phyloP scores from a whole-genome alignment of 2,797 vertebrate species.

The Podarcis lilfordi region DNA sequence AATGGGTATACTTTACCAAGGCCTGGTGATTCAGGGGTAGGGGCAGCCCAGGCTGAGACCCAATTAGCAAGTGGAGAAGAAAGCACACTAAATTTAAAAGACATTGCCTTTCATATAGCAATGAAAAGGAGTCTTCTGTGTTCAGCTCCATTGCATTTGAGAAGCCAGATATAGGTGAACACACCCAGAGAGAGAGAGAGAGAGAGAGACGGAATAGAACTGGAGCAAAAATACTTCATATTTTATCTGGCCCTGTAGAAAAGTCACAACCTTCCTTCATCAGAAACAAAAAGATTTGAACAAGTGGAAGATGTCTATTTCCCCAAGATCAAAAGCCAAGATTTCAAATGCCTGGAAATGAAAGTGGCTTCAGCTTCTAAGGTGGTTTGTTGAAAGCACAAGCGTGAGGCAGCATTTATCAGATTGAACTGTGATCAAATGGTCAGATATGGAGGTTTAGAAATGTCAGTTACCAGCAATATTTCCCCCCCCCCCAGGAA shows the following conservation, averaged over 20 bases:
- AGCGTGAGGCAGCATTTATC: slow-evolving; percentile 9
- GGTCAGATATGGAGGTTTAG: not conserved
- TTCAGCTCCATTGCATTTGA: slow-evolving; percentile 3
- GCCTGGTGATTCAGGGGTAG: too few species aligned
- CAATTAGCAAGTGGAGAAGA: too few species aligned
- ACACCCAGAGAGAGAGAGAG: not conserved
- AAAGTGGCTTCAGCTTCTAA: slow-evolving; percentile 21
- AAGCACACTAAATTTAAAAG: not conserved
- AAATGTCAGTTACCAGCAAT: slow-evolving; percentile 4
- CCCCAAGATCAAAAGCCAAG: slow-evolving; percentile 8
- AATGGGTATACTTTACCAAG: too few species aligned
- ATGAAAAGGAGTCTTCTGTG: slow-evolving; percentile 17
- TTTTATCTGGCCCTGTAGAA: slow-evolving; percentile 21
- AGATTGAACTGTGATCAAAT: slow-evolving; percentile 7
- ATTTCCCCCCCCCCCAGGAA: not conserved
- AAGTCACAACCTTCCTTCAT: slow-evolving; percentile 16
- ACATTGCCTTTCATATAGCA: not conserved
- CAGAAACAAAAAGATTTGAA: slow-evolving; percentile 21
- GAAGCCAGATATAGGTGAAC: not conserved
- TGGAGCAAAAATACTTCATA: slow-evolving; percentile 10
- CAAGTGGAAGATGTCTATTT: not conserved
- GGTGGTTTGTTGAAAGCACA: not conserved
- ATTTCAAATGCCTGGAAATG: slow-evolving; percentile 3
- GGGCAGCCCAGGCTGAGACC: too few species aligned
- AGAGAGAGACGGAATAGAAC: not conserved